These are phyloP conservation scores for Brachionus angularis DNA, from an alignment of 1,140 invertebrate species.

Conservation along the genomic window DNA sequence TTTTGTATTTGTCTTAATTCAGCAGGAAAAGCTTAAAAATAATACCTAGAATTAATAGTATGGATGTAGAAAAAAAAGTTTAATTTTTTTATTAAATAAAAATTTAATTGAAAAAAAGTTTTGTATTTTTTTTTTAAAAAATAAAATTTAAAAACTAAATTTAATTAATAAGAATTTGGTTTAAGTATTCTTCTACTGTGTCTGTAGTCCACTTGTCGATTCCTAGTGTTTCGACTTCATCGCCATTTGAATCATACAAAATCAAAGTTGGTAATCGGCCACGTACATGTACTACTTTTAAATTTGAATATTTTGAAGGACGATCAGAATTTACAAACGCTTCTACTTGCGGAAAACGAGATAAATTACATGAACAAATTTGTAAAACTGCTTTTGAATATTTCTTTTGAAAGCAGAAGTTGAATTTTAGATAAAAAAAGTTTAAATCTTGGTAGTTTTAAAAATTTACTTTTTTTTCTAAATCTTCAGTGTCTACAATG, in stretches of 20 bases:
- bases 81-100: too few species aligned
- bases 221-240: slow-evolving; percentile 67
- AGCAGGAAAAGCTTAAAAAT: too few species aligned
- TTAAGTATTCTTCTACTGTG: slow-evolving; percentile 85
- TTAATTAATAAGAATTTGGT: slow-evolving; percentile 80
- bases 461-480: too few species aligned
- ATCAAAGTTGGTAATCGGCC: slow-evolving; percentile 87
- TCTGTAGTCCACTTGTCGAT: slow-evolving; percentile 96
- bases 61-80: too few species aligned
- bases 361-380: slow-evolving; percentile 90
- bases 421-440: too few species aligned
- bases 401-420: too few species aligned
- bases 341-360: slow-evolving; percentile 88
- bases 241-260: slow-evolving; percentile 67
- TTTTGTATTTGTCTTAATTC: too few species aligned
- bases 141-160: too few species aligned
- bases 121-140: slow-evolving; percentile 31
- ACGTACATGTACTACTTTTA: slow-evolving; percentile 79
- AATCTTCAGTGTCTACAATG: slow-evolving; percentile 60
- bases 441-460: too few species aligned
- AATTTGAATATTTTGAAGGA: slow-evolving; percentile 76
- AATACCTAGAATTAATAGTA: too few species aligned
- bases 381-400: slow-evolving; percentile 80
- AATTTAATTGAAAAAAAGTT: too few species aligned
- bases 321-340: slow-evolving; percentile 73